Base-by-base conservation (phyloP, 2,888 invertebrate genomes). In the Morinoia aosen region DNA sequence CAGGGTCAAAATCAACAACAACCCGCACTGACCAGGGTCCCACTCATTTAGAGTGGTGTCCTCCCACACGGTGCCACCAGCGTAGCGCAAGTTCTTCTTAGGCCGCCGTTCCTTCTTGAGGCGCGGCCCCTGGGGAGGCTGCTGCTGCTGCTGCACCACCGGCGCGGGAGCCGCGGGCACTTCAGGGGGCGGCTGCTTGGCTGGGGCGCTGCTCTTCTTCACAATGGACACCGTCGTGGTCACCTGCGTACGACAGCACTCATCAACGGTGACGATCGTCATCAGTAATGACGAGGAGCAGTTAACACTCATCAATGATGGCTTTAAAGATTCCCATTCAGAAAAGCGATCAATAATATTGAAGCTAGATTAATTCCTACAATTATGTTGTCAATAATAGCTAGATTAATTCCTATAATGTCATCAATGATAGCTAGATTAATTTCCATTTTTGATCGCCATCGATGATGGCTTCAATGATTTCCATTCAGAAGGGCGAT, bases 31-130 rank as follows among this genome's bases (percentile, higher is more conserved):
- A 98, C 98, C 98, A 97, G 99, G 98, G n/a, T 99, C 98, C 99
- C 99, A 99, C 97, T 99, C 99, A 40, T 98, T 97, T 95, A 99
- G 97, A 0, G 99, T 99, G 56, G 98, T 98, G 97, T 99, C 99
- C 97, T 99, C 99, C 99, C 99, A 99, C 0, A 98, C 98, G 97
- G 98, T 98, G 0, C 99, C 99, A 8, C 99, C 99, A 0, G 99
- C 99, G 97, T 98, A 98, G 58, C 99, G 98, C 95, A 99, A 98
- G 96, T 98, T 98, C 97, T 99, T 98, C 97, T 98, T 98, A 96
- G 97, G 98, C 96, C 97, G 97, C 33, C 96, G 96, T 95, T 96
- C 97, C 95, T 97, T 97, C 90, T 97, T 97, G 96, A 97, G 97
- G 96, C 90, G 96, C 95, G 48, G 91, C 14, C 16, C 88, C 25